phyloP scores from a whole-genome alignment of 1,140 invertebrate genomes.

The Drosophila pseudoobscura region DNA sequence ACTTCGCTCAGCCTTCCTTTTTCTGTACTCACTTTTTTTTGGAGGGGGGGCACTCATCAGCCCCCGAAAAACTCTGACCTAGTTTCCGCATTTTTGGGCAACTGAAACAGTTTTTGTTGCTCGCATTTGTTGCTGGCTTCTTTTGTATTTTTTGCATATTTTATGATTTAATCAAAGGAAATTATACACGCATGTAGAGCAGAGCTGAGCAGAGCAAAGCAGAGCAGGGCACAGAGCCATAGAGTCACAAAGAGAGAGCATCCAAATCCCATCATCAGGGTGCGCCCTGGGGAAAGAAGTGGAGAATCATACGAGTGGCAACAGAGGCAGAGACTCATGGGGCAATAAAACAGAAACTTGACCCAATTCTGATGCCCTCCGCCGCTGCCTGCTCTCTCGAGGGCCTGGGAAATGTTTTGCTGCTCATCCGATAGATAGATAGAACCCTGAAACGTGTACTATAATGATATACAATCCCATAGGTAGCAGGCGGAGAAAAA shows the following conservation, averaged over 20 bases:
- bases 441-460: conserved; percentile 24
- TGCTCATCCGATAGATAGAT: conserved; percentile 7
- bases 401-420: conserved; percentile 32
- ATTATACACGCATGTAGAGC: conserved; percentile 65
- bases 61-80: conserved; percentile 66
- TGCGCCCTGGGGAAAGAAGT: conserved; percentile 48
- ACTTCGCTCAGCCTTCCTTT: too few species aligned
- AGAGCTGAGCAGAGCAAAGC: too few species aligned
- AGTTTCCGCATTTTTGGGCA: conserved; percentile 78
- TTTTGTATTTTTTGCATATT: conserved; percentile 70
- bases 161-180: conserved; percentile 80
- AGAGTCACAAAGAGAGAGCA: conserved; percentile 22
- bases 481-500: conserved; percentile 25
- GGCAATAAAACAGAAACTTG: conserved; percentile 78
- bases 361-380: conserved; percentile 67
- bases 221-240: background rate
- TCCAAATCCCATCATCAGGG: conserved; percentile 29
- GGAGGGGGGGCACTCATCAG: conserved; percentile 34
- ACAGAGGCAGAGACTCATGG: conserved; percentile 17
- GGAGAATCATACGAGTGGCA: conserved; percentile 22
- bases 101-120: conserved; percentile 52
- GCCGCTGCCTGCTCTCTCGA: conserved; percentile 27
- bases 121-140: conserved; percentile 21
- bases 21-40: conserved; percentile 2
- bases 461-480: conserved; percentile 34